A percentile compares a stretch with the other conserved stretches of the same genome.
These are phyloP conservation scores for Caenorhabditis auriculariae DNA, from an alignment of 2,888 invertebrate genomes.

Conservation along the genomic window DNA sequence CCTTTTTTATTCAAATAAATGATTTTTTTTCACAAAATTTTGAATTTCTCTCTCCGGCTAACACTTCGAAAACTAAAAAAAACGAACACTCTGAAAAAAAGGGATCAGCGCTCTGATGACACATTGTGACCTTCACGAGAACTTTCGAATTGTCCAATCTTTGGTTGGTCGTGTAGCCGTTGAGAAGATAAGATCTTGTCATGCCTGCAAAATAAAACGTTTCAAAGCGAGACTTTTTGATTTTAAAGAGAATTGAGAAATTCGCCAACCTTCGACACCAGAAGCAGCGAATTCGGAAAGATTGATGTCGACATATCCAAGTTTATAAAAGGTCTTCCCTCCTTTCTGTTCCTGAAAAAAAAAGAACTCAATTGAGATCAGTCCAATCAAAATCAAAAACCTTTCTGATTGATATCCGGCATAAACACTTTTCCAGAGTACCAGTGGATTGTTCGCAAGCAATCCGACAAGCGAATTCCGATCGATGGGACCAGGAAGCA, in stretches of 20 bases:
- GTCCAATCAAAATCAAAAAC: constrained; percentile 66
- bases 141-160: constrained; percentile 95
- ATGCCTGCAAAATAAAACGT: constrained; percentile 65
- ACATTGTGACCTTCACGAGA: constrained; percentile 85
- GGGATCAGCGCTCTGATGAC: constrained; percentile 91
- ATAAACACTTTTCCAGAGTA: constrained; percentile 86
- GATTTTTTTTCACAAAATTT: too few relatives aligned
- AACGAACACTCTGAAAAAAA: constrained; percentile 94
- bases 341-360: constrained; percentile 72
- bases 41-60: not conserved
- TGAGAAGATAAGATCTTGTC: constrained; percentile 83
- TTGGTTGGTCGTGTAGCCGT: constrained; percentile 86
- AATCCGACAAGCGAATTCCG: constrained; percentile 93
- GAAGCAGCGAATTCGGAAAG: constrained; percentile 94
- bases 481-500: constrained; percentile 84
- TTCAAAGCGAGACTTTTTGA: not conserved
- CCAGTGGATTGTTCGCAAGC: constrained; percentile 92
- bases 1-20: too few relatives aligned
- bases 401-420: constrained; percentile 91
- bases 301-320: constrained; percentile 96
- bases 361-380: not conserved
- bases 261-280: constrained; percentile 70
- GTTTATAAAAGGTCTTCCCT: constrained; percentile 86
- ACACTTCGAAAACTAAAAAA: not conserved
- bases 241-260: not conserved